Base-by-base conservation (phyloP, 2,797 vertebrate genomes). In the Galaxias olidus region DNA sequence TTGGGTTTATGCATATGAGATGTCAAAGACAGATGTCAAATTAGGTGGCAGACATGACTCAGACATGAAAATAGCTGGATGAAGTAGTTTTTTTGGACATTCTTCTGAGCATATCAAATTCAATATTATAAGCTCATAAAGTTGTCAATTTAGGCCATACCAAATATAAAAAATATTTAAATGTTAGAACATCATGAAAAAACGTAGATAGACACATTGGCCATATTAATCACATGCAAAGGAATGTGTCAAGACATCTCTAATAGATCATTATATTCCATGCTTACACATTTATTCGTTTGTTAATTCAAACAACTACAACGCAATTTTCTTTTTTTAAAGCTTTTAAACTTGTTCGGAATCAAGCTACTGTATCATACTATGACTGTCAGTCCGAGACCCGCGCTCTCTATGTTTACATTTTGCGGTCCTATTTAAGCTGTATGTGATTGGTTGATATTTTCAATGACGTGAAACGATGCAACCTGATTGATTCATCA, bases 371-470 rank as follows among this genome's bases (percentile, higher is more conserved):
- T 40, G 18, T 18, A 30, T 55, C 19, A 40, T 30, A 57, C n/a
- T n/a, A n/a, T n/a, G n/a, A n/a, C n/a, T 42, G 40, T 41, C 30
- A 41, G 40, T 41, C 40, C 54, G 43, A 57, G 54, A 42, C 54
- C 54, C n/a, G n/a, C 8, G 9, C 54, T 57, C 54, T 57, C 30
- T 41, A 57, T 43, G 54, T 41, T 57, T 57, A 57, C 54, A 57
- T 57, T 57, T 57, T 57, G 51, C 15, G 40, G 14, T 57, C 52
- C 52, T 54, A 54, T 13, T 54, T 30, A 54, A 30, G 19, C 19
- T 5, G 11, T 18, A 6, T 18, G 15, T 18, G 51, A 53, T 53
- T 53, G 51, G 51, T 53, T 9, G 15, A 53, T 18, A 19, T 53
- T 53, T n/a, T n/a, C n/a, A n/a, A n/a, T n/a, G n/a, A n/a, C n/a